Evolutionary conservation across 2,113 vertebrate species (phyloP), one percentile per base, ranked within the genome.

Genomic region (Ursus arctos): DNA sequence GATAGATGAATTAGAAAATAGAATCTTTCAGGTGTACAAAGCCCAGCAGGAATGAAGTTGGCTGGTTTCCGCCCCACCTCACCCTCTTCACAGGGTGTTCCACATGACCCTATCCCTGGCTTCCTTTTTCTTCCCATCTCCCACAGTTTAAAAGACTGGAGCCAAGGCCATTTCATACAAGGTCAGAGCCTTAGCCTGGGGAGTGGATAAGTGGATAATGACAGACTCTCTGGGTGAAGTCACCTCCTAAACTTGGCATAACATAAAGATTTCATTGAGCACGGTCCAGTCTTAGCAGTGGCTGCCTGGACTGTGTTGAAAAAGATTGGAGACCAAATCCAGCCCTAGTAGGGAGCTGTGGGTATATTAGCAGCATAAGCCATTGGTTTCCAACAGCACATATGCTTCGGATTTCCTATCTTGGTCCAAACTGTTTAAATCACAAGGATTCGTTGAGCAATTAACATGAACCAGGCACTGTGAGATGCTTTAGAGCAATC

Each of bases 1-100:
- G 21, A 85, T 49, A 97, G 71, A 91, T 74, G 76, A 94, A 55
- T 86, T 95, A 67, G 7, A 79, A 86, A 90, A 82, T 65, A 67
- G 36, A 81, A 88, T 81, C 53, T 43, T 87, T 55, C 47, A 72
- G 36, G 19, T 82, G 10, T 84, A 85, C 53, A 71, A 33, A 84
- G 67, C 28, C 65, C 47, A 93, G 40, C 71, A 91, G 49, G 22
- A 91, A 98, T 85, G 10, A 31, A 93, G 24, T 67, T 93, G 57
- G 53, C 51, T 55, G 53, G 18, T 81, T 91, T 87, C 57, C 26
- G 57, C 24, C n/a, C 33, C 24, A 15, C 43, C 33, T 18, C 16
- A 1, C 18, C 26, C 63, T 88, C 59, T 87, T 0, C 0, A 81
- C 51, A 21, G 16, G 9, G 72, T 61, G 24, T n/a, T 71, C 47